Percentiles rank a stretch among this genome's conserved stretches.
These are phyloP conservation scores for Dascyllus trimaculatus DNA, from an alignment of 2,113 vertebrate species.

Conservation along the genomic window DNA sequence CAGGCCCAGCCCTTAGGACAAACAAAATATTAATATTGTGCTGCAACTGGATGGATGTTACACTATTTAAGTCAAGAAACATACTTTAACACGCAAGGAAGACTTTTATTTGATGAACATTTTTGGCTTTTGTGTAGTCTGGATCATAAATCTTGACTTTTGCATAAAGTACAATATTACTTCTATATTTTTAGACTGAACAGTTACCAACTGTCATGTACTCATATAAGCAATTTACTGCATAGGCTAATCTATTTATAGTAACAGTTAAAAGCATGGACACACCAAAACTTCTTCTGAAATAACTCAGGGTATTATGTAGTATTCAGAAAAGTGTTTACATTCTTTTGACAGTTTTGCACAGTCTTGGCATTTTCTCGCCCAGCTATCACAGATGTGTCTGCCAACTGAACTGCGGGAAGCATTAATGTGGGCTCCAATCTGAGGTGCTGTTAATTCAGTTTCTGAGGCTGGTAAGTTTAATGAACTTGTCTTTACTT, in stretches of 20 bases:
- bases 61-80: neutral
- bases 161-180: too few species aligned
- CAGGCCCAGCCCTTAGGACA: conserved; percentile 46
- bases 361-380: neutral
- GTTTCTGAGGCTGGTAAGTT: too few species aligned
- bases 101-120: too few species aligned
- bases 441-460: too few species aligned
- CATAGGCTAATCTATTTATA: neutral
- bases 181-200: too few species aligned
- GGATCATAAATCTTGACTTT: neutral
- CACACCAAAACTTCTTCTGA: neutral
- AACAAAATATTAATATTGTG: conserved; percentile 26
- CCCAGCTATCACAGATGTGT: too few species aligned
- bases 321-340: neutral
- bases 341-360: neutral
- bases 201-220: too few species aligned
- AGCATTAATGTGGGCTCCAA: too few species aligned
- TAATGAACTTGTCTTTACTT: too few species aligned
- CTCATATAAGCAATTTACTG: too few species aligned
- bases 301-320: neutral
- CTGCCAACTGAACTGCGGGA: too few species aligned
- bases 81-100: neutral
- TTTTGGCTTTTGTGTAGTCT: neutral
- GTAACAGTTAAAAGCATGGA: neutral
- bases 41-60: too few species aligned